Evolutionary conservation across 2,797 vertebrate genomes (phyloP).

Genomic region (Tachyglossus aculeatus): DNA sequence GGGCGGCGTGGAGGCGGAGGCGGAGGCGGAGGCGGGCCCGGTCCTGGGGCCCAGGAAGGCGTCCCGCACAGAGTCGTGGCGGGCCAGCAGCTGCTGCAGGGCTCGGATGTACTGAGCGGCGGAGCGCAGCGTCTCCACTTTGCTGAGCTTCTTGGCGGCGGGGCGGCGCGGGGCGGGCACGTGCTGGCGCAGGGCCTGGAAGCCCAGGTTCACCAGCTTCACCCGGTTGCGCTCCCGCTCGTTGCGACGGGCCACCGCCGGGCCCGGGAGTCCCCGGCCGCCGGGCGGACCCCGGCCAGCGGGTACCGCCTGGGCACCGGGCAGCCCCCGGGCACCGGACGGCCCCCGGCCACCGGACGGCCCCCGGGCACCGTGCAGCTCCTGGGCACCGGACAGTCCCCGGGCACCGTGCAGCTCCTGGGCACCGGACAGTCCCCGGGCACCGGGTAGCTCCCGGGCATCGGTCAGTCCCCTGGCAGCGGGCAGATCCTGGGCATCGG

Average conservation of each 20-base stretch:
- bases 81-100: constrained; percentile 89
- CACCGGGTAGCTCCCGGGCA: constrained; percentile 53
- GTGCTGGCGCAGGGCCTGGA: constrained; percentile 93
- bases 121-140: constrained; percentile 94
- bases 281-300: constrained; percentile 84
- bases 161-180: constrained; percentile 93
- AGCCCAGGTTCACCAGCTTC: constrained; percentile 94
- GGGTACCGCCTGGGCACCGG: constrained; percentile 64
- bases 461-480: not conserved
- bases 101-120: constrained; percentile 96
- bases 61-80: constrained; percentile 85
- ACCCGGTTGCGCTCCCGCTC: constrained; percentile 95
- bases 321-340: not conserved
- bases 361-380: not conserved
- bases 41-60: constrained; percentile 83
- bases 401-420: not conserved
- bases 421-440: not conserved
- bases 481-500: constrained; percentile 30
- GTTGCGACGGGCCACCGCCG: constrained; percentile 90
- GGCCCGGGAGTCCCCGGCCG: constrained; percentile 19
- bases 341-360: not conserved
- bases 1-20: constrained; percentile 78
- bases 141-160: constrained; percentile 97
- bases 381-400: not conserved
- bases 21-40: constrained; percentile 60